Evolutionary conservation across 2,888 invertebrate genomes (phyloP).

Genomic region (Allygus modestus): DNA sequence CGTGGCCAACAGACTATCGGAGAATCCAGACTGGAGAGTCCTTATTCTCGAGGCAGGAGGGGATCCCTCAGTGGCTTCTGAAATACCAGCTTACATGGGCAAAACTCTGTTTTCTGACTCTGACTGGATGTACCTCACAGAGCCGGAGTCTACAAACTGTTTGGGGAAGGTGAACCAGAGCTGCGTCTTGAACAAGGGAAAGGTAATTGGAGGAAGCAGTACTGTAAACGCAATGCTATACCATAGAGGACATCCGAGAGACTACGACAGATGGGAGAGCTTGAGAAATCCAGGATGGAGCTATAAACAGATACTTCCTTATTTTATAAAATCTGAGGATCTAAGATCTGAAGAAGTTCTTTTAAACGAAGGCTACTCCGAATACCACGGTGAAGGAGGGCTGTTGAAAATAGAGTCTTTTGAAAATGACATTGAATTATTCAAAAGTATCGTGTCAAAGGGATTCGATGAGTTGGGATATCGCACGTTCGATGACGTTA

Average conservation of each 20-base stretch:
- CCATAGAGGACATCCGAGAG: slow-evolving; percentile 12
- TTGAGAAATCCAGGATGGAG: slow-evolving; percentile 13
- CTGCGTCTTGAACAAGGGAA: slow-evolving; percentile 12
- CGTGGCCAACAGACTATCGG: slow-evolving; percentile 32
- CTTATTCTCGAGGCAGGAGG: slow-evolving; percentile 4
- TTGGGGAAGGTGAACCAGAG: not conserved
- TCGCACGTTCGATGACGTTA: not conserved
- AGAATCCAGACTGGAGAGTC: slow-evolving; percentile 2
- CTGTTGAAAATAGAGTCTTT: slow-evolving; percentile 31
- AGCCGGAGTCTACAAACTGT: slow-evolving; percentile 19
- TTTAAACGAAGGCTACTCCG: not conserved
- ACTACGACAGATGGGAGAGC: slow-evolving; percentile 16
- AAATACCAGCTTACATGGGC: not conserved
- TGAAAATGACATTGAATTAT: not conserved
- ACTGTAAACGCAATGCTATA: slow-evolving; percentile 15
- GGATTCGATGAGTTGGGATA: not conserved
- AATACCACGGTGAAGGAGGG: slow-evolving; percentile 7
- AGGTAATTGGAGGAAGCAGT: not conserved
- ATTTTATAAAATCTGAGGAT: slow-evolving; percentile 29
- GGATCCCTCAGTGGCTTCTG: not conserved
- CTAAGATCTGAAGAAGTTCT: not conserved
- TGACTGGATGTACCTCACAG: slow-evolving; percentile 11
- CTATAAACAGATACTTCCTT: not conserved
- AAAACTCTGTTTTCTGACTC: not conserved
- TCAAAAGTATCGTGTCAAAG: not conserved